Evolutionary conservation across 2,113 vertebrate species (phyloP).

Genomic region (Nothobranchius furzeri): DNA sequence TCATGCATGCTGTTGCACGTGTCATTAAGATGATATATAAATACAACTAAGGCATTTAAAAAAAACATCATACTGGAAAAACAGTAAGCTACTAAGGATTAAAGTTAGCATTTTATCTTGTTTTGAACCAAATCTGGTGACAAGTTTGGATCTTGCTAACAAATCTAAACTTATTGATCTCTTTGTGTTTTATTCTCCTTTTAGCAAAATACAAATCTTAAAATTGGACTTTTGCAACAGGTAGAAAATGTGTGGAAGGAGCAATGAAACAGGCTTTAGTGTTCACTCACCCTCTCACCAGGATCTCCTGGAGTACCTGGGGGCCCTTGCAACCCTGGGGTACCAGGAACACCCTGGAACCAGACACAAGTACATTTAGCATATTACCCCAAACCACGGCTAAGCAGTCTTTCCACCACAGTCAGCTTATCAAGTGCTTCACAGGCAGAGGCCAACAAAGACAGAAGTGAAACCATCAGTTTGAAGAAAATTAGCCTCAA

Average conservation of each 20-base stretch:
- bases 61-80: too few species aligned
- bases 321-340: conserved; percentile 89
- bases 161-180: too few species aligned
- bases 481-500: conserved; percentile 57
- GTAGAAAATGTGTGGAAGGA: conserved; percentile 17
- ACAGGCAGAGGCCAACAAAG: conserved; percentile 49
- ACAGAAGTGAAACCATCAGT: conserved; percentile 51
- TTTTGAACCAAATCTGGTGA: not conserved
- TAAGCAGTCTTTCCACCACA: conserved; percentile 60
- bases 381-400: conserved; percentile 45
- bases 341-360: conserved; percentile 89
- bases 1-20: not conserved
- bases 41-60: too few species aligned
- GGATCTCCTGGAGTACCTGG: conserved; percentile 89
- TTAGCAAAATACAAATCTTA: not conserved
- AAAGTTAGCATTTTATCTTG: not conserved
- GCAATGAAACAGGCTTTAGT: conserved; percentile 11
- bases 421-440: conserved; percentile 27
- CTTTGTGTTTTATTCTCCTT: not conserved
- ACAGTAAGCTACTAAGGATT: not conserved
- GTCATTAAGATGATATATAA: too few species aligned
- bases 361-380: conserved; percentile 57
- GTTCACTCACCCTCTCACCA: conserved; percentile 91
- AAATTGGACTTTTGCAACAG: not conserved
- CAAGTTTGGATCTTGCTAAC: not conserved